A percentile compares a stretch with the other conserved stretches of the same genome.
phyloP scores from a whole-genome alignment of 2,888 invertebrate species.

The Choristoneura rosaceana region DNA sequence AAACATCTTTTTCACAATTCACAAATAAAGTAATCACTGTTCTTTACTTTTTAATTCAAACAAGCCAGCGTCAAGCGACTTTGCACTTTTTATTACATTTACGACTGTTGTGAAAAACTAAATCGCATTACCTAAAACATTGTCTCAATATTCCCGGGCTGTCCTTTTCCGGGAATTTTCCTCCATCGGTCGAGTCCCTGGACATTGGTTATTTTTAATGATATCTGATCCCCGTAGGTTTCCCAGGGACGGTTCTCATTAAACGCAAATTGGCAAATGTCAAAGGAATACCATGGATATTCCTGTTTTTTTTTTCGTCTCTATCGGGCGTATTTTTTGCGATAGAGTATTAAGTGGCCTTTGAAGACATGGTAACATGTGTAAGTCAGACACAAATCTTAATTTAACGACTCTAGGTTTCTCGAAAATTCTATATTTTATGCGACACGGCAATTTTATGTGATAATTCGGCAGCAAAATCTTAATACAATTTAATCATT shows the following conservation, averaged over 20 bases:
- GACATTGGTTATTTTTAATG: slow-evolving; percentile 34
- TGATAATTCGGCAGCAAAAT: too few relatives aligned
- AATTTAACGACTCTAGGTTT: too few relatives aligned
- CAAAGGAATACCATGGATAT: slow-evolving; percentile 16
- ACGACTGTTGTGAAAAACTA: slow-evolving; percentile 9
- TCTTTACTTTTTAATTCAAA: too few relatives aligned
- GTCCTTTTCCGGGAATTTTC: slow-evolving; percentile 28
- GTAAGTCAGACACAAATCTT: background rate
- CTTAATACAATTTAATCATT: too few relatives aligned
- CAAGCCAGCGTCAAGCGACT: too few relatives aligned
- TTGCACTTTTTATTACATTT: background rate
- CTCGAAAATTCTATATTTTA: too few relatives aligned
- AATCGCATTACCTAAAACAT: slow-evolving; percentile 24
- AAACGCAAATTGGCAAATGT: slow-evolving; percentile 17
- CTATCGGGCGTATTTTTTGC: background rate
- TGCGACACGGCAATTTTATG: too few relatives aligned
- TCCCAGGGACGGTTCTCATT: slow-evolving; percentile 13
- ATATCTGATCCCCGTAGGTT: slow-evolving; percentile 12
- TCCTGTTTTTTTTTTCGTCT: background rate
- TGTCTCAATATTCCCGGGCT: slow-evolving; percentile 18
- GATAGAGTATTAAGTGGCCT: background rate
- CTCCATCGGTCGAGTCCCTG: slow-evolving; percentile 20
- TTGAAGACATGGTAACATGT: background rate
- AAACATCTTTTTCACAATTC: too few relatives aligned
- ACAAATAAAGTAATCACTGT: too few relatives aligned